A percentile compares a stretch with the other conserved stretches of the same genome.
Conservation (phyloP, 2,113 vertebrate species). For the Lota lota region DNA sequence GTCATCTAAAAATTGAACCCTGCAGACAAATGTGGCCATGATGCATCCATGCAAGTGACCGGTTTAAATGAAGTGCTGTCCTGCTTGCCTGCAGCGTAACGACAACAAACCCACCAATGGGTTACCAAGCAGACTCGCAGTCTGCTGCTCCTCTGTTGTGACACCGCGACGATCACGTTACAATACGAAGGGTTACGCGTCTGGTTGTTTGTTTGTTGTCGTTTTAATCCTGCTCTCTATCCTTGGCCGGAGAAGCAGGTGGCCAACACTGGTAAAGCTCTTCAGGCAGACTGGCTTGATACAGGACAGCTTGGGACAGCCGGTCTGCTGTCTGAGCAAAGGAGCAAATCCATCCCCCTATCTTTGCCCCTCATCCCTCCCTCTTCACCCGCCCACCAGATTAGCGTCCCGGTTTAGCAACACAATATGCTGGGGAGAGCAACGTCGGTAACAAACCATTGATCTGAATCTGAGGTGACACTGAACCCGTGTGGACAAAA, state of each 20-base stretch:
- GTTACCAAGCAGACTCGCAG: slow-evolving; percentile 43
- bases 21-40: slow-evolving; percentile 89
- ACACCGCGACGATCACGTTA: no score
- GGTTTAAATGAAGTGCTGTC: slow-evolving; percentile 2
- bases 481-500: background rate
- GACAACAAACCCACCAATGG: slow-evolving; percentile 26
- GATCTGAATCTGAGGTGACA: background rate
- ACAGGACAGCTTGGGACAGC: slow-evolving; percentile 61
- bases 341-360: slow-evolving; percentile 50
- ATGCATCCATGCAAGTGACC: slow-evolving; percentile 73
- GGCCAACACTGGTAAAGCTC: slow-evolving; percentile 23
- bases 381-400: background rate
- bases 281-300: slow-evolving; percentile 28
- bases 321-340: slow-evolving; percentile 62
- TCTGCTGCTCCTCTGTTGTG: no score
- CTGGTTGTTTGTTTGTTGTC: background rate
- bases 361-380: background rate
- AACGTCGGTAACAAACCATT: background rate
- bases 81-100: slow-evolving; percentile 13
- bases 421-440: background rate
- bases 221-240: slow-evolving; percentile 20
- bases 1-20: slow-evolving; percentile 94
- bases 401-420: no score
- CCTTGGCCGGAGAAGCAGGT: slow-evolving; percentile 56
- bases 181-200: no score